A percentile compares a stretch with the other conserved stretches of the same genome.
phyloP scores from a whole-genome alignment of 2,113 vertebrate genomes.

The Aleadryas rufinucha region DNA sequence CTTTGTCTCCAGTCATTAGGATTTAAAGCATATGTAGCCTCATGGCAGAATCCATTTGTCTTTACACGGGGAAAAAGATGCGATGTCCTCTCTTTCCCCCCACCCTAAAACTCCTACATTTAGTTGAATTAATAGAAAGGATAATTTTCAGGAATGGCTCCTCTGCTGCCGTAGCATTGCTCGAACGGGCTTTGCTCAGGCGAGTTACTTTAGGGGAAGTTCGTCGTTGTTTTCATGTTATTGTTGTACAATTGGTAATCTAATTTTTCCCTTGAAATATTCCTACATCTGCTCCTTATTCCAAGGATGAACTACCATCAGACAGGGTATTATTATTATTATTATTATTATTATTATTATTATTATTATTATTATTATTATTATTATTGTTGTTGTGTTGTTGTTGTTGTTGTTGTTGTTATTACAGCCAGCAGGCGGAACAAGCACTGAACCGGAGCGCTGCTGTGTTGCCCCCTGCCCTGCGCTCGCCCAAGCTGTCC shows the following conservation, averaged over 20 bases:
- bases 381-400: too few species aligned
- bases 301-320: neutral
- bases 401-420: too few species aligned
- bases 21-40: neutral
- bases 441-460: neutral
- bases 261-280: neutral
- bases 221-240: neutral
- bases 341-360: too few species aligned
- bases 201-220: neutral
- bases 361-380: too few species aligned
- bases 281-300: neutral
- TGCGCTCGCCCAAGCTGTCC: neutral
- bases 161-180: neutral
- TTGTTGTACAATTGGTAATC: neutral
- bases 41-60: neutral
- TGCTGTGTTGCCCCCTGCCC: neutral
- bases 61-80: neutral
- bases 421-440: neutral
- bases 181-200: neutral
- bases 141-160: neutral
- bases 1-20: constrained; percentile 22
- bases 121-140: neutral
- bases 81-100: neutral
- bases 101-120: neutral
- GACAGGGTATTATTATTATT: too few species aligned